A percentile compares a stretch with the other conserved stretches of the same genome.
These are phyloP conservation scores for Anagyrus pseudococci DNA, from an alignment of 2,888 invertebrate genomes.

Conservation along the genomic window DNA sequence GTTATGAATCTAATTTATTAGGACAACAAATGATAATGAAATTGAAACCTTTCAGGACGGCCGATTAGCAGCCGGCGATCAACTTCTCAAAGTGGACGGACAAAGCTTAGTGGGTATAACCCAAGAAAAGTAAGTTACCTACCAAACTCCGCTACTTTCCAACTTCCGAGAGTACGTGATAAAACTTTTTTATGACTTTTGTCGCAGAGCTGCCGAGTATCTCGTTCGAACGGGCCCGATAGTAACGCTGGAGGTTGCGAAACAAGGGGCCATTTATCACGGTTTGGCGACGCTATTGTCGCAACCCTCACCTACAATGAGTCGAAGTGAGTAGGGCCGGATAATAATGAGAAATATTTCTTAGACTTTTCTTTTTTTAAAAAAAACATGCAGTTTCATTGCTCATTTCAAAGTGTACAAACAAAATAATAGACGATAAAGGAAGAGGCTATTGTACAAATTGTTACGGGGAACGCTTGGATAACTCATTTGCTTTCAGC, in stretches of 20 bases:
- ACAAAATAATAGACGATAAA: too few relatives aligned
- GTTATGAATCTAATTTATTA: conserved; percentile 1
- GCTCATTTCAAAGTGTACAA: too few relatives aligned
- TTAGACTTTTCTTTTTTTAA: too few relatives aligned
- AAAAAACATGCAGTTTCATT: too few relatives aligned
- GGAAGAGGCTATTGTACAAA: too few relatives aligned
- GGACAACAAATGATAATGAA: conserved; percentile 1
- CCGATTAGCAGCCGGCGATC: conserved; percentile 94
- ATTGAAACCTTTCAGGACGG: conserved; percentile 74
- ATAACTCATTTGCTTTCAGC: too few relatives aligned
- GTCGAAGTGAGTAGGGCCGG: conserved; percentile 68
- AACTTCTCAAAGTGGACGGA: conserved; percentile 94
- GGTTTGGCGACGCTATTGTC: conserved; percentile 91
- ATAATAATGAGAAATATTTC: not conserved
- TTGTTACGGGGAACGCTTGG: too few relatives aligned
- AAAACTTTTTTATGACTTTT: conserved; percentile 17
- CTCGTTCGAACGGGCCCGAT: conserved; percentile 92
- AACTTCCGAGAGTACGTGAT: conserved; percentile 9
- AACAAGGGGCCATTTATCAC: conserved; percentile 97
- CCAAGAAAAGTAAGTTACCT: conserved; percentile 68
- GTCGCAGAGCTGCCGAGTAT: conserved; percentile 87
- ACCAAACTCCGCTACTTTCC: not conserved
- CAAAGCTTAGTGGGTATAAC: conserved; percentile 86
- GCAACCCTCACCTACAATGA: conserved; percentile 86
- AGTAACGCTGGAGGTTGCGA: conserved; percentile 94